Percentiles rank a stretch among this genome's conserved stretches.
phyloP scores from a whole-genome alignment of 2,113 vertebrate genomes.

The Plecturocebus donacophilus region DNA sequence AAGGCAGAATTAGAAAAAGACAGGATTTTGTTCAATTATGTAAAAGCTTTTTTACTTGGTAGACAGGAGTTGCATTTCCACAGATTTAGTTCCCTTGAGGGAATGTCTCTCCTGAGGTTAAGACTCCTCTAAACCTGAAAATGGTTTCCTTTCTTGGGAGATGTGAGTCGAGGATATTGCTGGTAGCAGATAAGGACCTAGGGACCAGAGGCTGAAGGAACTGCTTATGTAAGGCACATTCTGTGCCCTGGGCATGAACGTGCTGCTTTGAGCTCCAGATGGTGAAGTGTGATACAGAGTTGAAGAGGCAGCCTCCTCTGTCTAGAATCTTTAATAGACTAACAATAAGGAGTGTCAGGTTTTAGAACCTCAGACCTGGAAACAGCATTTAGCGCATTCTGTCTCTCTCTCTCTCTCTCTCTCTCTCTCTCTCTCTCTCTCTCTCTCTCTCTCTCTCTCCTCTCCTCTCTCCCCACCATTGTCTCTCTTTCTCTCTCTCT shows the following conservation, averaged over 20 bases:
- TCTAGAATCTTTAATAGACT: constrained; percentile 44
- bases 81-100: not conserved
- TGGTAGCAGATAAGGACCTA: not conserved
- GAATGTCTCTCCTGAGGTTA: not conserved
- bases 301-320: constrained; percentile 28
- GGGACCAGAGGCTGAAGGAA: constrained; percentile 15
- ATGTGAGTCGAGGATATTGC: not conserved
- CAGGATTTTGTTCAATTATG: constrained; percentile 3
- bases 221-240: not conserved
- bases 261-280: constrained; percentile 53
- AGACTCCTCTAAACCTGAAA: not conserved
- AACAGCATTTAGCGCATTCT: not conserved
- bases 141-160: not conserved
- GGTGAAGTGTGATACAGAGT: constrained; percentile 34
- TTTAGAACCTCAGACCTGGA: constrained; percentile 44
- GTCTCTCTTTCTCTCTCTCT: not conserved
- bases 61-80: not conserved
- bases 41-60: constrained; percentile 8
- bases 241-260: not conserved
- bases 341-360: constrained; percentile 6
- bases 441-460: not conserved
- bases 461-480: no score
- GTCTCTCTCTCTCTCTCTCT: not conserved
- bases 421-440: not conserved
- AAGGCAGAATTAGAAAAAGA: constrained; percentile 16